Conservation (phyloP, 2,888 invertebrate genomes). For the Xestoiulus laeticollis region DNA sequence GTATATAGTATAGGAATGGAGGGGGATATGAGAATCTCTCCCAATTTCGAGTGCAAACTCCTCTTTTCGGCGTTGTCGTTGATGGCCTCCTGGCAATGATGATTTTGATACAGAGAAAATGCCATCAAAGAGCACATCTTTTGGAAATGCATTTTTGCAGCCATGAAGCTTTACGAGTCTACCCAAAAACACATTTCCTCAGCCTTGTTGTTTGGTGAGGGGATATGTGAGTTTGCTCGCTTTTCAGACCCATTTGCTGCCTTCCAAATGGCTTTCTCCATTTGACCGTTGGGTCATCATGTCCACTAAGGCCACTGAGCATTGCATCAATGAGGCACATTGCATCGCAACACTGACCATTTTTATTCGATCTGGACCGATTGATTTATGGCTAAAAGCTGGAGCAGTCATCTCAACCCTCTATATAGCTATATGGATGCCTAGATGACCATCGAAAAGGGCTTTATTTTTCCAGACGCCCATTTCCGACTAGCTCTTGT, state of each 20-base stretch:
- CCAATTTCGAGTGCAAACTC: background rate
- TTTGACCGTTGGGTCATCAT: slow-evolving; percentile 34
- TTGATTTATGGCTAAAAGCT: slow-evolving; percentile 20
- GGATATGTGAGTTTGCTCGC: slow-evolving; percentile 1
- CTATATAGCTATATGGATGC: no score
- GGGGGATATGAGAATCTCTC: background rate
- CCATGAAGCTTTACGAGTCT: background rate
- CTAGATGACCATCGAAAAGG: background rate
- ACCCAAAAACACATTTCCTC: background rate
- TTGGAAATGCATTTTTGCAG: background rate
- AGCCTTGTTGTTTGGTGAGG: background rate
- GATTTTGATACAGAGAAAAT: slow-evolving; percentile 21
- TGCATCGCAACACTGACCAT: background rate
- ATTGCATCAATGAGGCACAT: background rate
- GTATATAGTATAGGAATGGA: no score
- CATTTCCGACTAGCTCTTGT: background rate
- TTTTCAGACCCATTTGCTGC: slow-evolving; percentile 8
- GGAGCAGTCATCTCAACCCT: background rate
- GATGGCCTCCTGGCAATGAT: background rate
- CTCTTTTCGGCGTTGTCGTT: background rate
- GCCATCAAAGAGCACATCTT: slow-evolving; percentile 14
- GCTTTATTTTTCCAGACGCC: background rate
- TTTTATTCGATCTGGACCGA: slow-evolving; percentile 32
- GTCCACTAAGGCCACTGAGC: slow-evolving; percentile 10
- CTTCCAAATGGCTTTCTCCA: background rate